These are phyloP conservation scores for Gracilinanus agilis DNA, from an alignment of 2,113 vertebrate genomes.

Conservation along the genomic window DNA sequence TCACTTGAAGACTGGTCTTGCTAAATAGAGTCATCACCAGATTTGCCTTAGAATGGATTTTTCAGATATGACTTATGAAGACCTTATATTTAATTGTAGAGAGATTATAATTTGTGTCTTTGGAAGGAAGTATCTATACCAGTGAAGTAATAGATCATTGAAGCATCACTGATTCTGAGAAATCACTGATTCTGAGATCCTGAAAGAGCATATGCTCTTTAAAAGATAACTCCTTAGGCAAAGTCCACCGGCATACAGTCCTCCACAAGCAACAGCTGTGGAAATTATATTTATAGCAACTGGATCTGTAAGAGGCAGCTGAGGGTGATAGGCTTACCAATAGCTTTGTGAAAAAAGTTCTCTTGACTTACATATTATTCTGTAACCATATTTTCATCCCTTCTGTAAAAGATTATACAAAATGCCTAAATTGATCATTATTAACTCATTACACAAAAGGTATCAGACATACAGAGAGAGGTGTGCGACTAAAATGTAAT, in stretches of 20 bases:
- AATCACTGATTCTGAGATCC: neutral
- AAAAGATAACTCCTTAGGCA: neutral
- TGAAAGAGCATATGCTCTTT: neutral
- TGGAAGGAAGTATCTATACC: neutral
- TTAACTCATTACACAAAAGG: neutral
- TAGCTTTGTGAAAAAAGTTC: slow-evolving; percentile 74
- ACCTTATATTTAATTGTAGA: neutral
- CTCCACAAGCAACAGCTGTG: slow-evolving; percentile 75
- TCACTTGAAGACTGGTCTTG: neutral
- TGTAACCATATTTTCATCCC: slow-evolving; percentile 58
- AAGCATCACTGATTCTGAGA: neutral
- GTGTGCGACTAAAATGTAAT: neutral
- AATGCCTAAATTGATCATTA: neutral
- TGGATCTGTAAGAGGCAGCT: slow-evolving; percentile 80
- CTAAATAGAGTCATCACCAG: neutral
- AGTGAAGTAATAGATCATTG: neutral
- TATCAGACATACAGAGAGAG: neutral
- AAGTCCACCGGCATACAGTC: slow-evolving; percentile 68
- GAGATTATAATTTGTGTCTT: neutral
- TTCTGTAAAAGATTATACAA: slow-evolving; percentile 54
- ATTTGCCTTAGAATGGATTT: neutral
- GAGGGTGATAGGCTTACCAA: slow-evolving; percentile 81
- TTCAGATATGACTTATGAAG: neutral
- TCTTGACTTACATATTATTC: slow-evolving; percentile 40
- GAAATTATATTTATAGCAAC: slow-evolving; percentile 82